phyloP scores from a whole-genome alignment of 2,113 vertebrate genomes.

The Ursus arctos region DNA sequence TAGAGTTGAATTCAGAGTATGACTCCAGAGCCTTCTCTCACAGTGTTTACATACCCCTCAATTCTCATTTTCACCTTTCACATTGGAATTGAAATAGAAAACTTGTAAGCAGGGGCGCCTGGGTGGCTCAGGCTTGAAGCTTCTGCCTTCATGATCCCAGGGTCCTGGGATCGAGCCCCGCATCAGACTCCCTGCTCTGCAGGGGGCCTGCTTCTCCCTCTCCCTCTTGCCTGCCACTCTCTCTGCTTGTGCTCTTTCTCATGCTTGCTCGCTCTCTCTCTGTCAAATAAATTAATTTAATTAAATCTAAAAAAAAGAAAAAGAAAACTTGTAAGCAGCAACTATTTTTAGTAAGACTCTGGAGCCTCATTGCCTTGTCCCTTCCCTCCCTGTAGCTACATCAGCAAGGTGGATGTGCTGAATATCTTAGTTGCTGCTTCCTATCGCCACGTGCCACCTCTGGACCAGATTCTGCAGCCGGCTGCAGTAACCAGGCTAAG shows the following conservation, averaged over 20 bases:
- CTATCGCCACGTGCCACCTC: conserved; percentile 95
- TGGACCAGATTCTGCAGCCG: conserved; percentile 96
- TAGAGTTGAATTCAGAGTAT: background rate
- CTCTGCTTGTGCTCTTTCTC: background rate
- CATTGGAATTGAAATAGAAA: conserved; percentile 14
- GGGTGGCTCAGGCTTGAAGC: background rate
- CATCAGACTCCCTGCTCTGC: background rate
- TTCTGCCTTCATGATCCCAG: too few species aligned
- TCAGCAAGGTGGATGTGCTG: conserved; percentile 98
- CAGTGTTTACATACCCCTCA: background rate
- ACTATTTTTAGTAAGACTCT: background rate
- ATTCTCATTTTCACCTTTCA: background rate
- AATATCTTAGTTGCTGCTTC: conserved; percentile 96
- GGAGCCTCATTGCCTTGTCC: background rate
- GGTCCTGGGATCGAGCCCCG: too few species aligned
- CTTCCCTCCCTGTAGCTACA: conserved; percentile 91
- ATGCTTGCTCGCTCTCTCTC: background rate
- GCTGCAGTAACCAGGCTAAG: conserved; percentile 94
- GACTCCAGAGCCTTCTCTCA: background rate
- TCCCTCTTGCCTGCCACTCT: background rate
- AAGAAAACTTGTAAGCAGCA: background rate
- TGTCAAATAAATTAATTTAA: background rate
- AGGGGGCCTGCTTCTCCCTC: too few species aligned
- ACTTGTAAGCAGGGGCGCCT: background rate
- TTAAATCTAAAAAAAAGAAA: background rate